Conservation (phyloP, 2,888 invertebrate species). For the Perithous albicinctus region DNA sequence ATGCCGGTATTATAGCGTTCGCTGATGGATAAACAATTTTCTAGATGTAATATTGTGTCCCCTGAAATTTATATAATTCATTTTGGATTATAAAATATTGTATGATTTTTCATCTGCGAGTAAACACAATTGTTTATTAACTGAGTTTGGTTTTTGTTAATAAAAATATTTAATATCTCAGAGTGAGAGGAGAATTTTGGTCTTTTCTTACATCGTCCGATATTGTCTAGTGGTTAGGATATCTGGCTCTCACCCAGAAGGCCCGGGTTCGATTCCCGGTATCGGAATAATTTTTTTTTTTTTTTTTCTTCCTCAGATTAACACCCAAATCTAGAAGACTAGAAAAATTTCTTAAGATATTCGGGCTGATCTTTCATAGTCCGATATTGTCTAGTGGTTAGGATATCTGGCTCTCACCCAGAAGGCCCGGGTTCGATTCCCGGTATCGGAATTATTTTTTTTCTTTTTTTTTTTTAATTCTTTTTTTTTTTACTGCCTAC, state of each 20-base stretch:
- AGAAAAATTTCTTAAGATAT: not conserved
- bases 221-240: constrained; percentile 61
- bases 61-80: too few species aligned
- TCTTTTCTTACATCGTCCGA: not conserved
- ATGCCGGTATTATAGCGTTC: constrained; percentile 27
- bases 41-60: not conserved
- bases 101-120: too few species aligned
- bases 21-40: constrained; percentile 28
- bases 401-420: too few species aligned
- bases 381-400: constrained; percentile 70
- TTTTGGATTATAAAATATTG: too few species aligned
- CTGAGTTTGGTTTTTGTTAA: too few species aligned
- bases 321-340: too few species aligned
- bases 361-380: not conserved
- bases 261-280: constrained; percentile 61
- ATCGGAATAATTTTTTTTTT: constrained; percentile 51
- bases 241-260: constrained; percentile 62
- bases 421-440: too few species aligned
- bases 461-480: too few species aligned
- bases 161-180: not conserved
- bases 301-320: too few species aligned
- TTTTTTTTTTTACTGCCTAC: too few species aligned
- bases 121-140: too few species aligned
- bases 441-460: too few species aligned
- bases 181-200: not conserved